Conservation (phyloP, 2,113 vertebrate genomes). For the Columbina picui region DNA sequence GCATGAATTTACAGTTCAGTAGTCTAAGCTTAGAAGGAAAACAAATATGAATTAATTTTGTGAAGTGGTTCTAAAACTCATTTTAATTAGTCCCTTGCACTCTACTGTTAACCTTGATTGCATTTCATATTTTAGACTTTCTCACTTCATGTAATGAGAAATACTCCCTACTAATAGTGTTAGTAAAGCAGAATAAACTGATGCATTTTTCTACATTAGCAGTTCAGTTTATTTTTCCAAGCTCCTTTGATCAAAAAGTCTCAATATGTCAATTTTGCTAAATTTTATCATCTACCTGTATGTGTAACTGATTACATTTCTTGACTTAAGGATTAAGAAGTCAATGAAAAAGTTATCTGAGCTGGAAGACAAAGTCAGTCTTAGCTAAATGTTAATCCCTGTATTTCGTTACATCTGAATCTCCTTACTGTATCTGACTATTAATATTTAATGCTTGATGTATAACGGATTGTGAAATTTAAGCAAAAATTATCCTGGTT, state of each 20-base stretch:
- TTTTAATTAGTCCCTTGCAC: constrained; percentile 47
- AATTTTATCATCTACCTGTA: constrained; percentile 19
- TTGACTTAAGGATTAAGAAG: constrained; percentile 57
- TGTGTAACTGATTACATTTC: constrained; percentile 29
- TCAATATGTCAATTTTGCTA: constrained; percentile 25
- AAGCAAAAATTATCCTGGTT: not conserved
- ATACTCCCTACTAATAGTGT: constrained; percentile 4
- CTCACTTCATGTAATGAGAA: constrained; percentile 31
- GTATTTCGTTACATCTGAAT: constrained; percentile 21
- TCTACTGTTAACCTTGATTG: constrained; percentile 29
- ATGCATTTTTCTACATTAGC: constrained; percentile 23
- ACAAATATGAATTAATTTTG: constrained; percentile 55
- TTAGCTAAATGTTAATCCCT: constrained; percentile 12
- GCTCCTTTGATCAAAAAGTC: constrained; percentile 9
- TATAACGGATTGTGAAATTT: constrained; percentile 11
- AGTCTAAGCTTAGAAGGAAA: constrained; percentile 35
- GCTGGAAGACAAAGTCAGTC: constrained; percentile 14
- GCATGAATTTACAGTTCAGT: constrained; percentile 39
- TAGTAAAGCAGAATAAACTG: constrained; percentile 18
- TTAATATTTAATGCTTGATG: constrained; percentile 31
- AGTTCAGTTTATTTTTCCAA: not conserved
- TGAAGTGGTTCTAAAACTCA: constrained; percentile 29
- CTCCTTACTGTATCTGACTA: not conserved
- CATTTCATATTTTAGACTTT: constrained; percentile 36
- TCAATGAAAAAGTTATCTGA: constrained; percentile 17